A percentile compares a stretch with the other conserved stretches of the same genome.
phyloP scores from a whole-genome alignment of 2,888 invertebrate genomes.

The Copidosoma aretas region DNA sequence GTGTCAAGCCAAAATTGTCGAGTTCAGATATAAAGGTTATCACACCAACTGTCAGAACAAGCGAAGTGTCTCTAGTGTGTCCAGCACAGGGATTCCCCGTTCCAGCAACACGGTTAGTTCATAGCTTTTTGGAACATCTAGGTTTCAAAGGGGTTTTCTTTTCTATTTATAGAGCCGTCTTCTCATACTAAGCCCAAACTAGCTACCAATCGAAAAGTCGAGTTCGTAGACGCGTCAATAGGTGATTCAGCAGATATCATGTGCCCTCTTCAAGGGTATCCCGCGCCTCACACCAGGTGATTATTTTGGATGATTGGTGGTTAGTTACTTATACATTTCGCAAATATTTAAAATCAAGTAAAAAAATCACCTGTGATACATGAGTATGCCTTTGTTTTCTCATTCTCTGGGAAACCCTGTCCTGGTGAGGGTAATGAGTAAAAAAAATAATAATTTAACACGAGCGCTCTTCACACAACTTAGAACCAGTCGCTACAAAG shows the following conservation, averaged over 20 bases:
- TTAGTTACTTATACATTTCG: neutral
- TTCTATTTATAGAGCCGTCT: constrained; percentile 61
- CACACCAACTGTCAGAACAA: constrained; percentile 48
- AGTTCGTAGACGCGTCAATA: constrained; percentile 54
- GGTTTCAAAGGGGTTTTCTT: constrained; percentile 27
- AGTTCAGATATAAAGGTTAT: constrained; percentile 64
- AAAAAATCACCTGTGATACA: too few relatives aligned
- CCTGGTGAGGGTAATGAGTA: constrained; percentile 61
- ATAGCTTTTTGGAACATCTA: neutral
- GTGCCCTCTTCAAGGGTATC: constrained; percentile 81
- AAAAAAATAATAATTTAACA: constrained; percentile 5
- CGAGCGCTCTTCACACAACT: constrained; percentile 6
- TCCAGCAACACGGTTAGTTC: constrained; percentile 59
- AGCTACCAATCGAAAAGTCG: constrained; percentile 58
- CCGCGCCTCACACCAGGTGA: constrained; percentile 65
- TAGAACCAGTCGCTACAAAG: constrained; percentile 70
- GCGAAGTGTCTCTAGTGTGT: constrained; percentile 62
- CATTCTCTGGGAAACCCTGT: constrained; percentile 53
- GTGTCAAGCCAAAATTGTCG: constrained; percentile 73
- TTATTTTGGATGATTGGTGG: constrained; percentile 20
- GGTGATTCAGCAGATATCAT: constrained; percentile 62
- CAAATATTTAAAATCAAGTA: constrained; percentile 2
- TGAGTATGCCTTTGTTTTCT: too few relatives aligned
- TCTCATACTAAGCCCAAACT: constrained; percentile 61
- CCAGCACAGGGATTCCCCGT: constrained; percentile 68